Percentiles rank a stretch among this genome's conserved stretches.
Conservation (phyloP, 2,113 vertebrate genomes). For the Macaca mulatta region DNA sequence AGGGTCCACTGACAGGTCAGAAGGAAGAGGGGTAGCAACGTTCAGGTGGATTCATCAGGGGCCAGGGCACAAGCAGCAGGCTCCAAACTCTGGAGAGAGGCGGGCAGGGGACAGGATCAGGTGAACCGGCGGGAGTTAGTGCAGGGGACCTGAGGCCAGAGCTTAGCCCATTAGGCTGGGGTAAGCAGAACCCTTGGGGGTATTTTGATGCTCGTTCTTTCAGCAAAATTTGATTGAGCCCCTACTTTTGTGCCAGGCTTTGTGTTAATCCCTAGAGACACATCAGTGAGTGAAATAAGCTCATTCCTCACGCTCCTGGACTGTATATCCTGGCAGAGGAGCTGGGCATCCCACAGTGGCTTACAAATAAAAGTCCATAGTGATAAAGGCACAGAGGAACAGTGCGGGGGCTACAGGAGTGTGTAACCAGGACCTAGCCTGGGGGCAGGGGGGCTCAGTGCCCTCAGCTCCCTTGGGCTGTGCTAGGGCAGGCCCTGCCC, state of each 20-base stretch:
- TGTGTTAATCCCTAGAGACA: neutral
- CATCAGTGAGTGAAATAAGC: neutral
- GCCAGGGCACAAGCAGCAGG: neutral
- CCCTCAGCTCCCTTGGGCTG: neutral
- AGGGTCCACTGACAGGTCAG: neutral
- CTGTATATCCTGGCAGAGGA: neutral
- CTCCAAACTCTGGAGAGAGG: neutral
- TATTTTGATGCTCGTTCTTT: neutral
- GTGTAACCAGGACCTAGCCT: fast-evolving
- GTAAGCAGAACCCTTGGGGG: no score
- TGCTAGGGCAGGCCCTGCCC: neutral
- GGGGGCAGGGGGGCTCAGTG: neutral
- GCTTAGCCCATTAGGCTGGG: neutral
- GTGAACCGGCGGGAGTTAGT: neutral
- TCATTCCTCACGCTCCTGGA: neutral
- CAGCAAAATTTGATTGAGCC: neutral
- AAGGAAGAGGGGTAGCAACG: neutral
- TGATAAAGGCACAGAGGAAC: neutral
- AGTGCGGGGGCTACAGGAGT: fast-evolving
- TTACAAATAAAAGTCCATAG: neutral
- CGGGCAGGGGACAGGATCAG: no score
- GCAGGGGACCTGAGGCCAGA: neutral
- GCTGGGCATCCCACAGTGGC: neutral
- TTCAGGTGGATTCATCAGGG: neutral
- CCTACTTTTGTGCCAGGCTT: neutral